A percentile compares a stretch with the other conserved stretches of the same genome.
phyloP scores from a whole-genome alignment of 2,113 vertebrate species.

The Mormyrus lacerda region DNA sequence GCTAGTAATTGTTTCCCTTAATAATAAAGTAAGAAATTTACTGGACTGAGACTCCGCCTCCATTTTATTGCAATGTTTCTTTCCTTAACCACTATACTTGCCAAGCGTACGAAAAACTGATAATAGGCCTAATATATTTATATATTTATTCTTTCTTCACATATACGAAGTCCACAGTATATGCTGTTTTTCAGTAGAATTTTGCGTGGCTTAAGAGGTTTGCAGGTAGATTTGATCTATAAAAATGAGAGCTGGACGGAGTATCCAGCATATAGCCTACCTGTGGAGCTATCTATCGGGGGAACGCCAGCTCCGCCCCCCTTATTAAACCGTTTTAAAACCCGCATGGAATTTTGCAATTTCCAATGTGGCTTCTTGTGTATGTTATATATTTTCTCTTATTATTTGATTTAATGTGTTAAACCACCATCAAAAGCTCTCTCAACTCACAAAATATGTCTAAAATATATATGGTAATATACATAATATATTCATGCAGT shows the following conservation, averaged over 20 bases:
- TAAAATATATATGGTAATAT: neutral
- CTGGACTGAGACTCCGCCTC: neutral
- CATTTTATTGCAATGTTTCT: neutral
- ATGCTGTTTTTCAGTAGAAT: neutral
- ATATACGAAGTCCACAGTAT: neutral
- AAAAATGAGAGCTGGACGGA: neutral
- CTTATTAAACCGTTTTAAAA: neutral
- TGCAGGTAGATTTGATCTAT: neutral
- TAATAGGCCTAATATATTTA: neutral
- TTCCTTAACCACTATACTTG: neutral
- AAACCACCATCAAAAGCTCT: neutral
- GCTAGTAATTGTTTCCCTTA: neutral
- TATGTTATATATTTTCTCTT: neutral
- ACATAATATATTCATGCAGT: neutral
- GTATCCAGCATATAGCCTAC: neutral
- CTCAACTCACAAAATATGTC: neutral
- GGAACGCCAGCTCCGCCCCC: neutral
- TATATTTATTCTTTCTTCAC: neutral
- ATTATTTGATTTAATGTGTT: neutral
- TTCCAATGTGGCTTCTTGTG: neutral
- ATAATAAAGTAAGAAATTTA: neutral
- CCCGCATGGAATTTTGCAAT: neutral
- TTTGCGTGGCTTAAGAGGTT: neutral
- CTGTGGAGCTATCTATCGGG: neutral
- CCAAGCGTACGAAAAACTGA: neutral